A percentile compares a stretch with the other conserved stretches of the same genome.
Evolutionary conservation across 1,140 invertebrate species (phyloP).

Genomic region (Eumeta japonica): DNA sequence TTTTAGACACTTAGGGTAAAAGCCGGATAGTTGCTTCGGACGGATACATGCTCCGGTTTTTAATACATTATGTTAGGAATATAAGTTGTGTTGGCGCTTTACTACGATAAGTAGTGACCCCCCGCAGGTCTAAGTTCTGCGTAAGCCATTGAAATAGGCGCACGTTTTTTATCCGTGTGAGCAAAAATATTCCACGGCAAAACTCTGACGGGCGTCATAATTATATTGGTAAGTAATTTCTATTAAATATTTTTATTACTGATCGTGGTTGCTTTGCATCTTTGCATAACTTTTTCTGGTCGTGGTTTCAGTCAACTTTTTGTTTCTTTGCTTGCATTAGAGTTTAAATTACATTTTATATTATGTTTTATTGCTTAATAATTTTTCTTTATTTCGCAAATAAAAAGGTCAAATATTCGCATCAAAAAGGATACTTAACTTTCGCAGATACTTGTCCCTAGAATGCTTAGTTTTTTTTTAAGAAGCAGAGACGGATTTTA

Average conservation of each 20-base stretch:
- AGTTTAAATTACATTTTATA: conserved; percentile 13
- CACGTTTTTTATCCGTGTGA: conserved; percentile 14
- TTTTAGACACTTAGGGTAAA: no score
- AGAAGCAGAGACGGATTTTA: not conserved
- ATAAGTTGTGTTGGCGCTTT: no score
- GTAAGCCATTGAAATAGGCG: conserved; percentile 11
- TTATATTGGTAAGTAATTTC: conserved; percentile 11
- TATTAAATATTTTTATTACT: conserved; percentile 11
- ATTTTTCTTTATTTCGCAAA: conserved; percentile 10
- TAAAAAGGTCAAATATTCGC: conserved; percentile 18
- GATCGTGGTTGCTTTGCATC: no score
- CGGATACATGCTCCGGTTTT: no score
- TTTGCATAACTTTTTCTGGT: no score
- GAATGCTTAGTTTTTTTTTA: not conserved
- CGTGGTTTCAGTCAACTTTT: conserved; percentile 7
- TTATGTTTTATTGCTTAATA: conserved; percentile 11
- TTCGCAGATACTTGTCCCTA: conserved; percentile 10
- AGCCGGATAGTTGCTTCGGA: no score
- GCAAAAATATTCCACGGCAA: conserved; percentile 9
- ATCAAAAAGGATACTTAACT: conserved; percentile 16
- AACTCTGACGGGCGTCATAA: conserved; percentile 8
- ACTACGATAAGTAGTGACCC: conserved; percentile 4
- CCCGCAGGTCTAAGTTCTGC: conserved; percentile 11
- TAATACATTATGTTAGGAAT: no score
- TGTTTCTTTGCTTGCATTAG: conserved; percentile 14